Evolutionary conservation across 2,113 vertebrate genomes (phyloP).

Genomic region (Cichladusa arquata): DNA sequence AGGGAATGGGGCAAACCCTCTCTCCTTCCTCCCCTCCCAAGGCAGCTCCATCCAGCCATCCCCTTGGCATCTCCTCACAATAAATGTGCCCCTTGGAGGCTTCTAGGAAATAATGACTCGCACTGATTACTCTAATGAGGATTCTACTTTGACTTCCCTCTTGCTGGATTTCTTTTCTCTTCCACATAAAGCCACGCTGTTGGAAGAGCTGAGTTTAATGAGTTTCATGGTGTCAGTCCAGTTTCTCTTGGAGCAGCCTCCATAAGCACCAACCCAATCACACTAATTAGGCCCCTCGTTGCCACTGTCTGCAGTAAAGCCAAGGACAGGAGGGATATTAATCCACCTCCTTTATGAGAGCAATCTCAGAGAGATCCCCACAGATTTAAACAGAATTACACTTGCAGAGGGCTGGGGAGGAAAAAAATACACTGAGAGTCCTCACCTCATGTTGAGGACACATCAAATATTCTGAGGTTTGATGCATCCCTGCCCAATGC

Average conservation of each 20-base stretch:
- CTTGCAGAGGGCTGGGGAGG: not conserved
- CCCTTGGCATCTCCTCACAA: constrained; percentile 6
- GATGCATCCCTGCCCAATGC: not conserved
- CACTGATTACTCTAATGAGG: constrained; percentile 55
- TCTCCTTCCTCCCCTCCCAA: not conserved
- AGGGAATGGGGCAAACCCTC: not conserved
- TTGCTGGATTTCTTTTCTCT: not conserved
- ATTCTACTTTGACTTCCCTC: constrained; percentile 12
- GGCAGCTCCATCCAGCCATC: not conserved
- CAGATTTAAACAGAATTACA: not conserved
- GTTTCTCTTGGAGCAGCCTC: constrained; percentile 32
- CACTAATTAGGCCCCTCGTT: constrained; percentile 53
- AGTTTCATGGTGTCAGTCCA: constrained; percentile 6
- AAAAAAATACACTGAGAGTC: not conserved
- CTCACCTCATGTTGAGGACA: not conserved
- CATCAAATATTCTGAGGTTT: not conserved
- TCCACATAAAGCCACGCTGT: not conserved
- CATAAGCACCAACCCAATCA: constrained; percentile 17
- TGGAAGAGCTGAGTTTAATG: not conserved
- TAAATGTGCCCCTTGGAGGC: not conserved
- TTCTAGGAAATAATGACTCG: constrained; percentile 47
- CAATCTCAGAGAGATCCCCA: not conserved
- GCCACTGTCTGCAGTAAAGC: constrained; percentile 9
- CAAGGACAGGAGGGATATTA: constrained; percentile 37
- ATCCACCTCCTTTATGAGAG: constrained; percentile 2